Evolutionary conservation across 1,140 invertebrate species (phyloP).

Genomic region (Trichoplusia ni): DNA sequence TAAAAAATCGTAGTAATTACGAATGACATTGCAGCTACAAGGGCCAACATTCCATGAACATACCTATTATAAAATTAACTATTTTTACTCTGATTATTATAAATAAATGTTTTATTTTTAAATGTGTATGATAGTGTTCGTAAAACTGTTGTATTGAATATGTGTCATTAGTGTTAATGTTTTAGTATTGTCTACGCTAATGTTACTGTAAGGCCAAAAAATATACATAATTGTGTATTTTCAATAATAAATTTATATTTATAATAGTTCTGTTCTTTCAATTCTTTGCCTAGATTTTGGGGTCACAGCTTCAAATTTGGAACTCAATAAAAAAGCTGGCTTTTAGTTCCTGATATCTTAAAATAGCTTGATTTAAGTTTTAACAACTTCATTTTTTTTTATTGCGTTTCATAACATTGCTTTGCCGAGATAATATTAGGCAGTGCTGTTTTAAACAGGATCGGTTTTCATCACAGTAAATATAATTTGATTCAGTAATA

Average conservation of each 20-base stretch:
- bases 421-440: too few relatives aligned
- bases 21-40: constrained; percentile 42
- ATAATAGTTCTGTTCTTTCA: constrained; percentile 42
- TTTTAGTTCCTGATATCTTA: too few relatives aligned
- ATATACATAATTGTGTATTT: constrained; percentile 78
- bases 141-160: constrained; percentile 73
- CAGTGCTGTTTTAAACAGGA: too few relatives aligned
- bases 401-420: too few relatives aligned
- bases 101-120: constrained; percentile 56
- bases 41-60: constrained; percentile 31
- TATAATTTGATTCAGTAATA: too few relatives aligned
- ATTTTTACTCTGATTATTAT: constrained; percentile 53
- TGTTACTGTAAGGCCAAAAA: constrained; percentile 76
- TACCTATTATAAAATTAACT: constrained; percentile 24
- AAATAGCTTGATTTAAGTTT: too few relatives aligned
- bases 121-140: constrained; percentile 61
- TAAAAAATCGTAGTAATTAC: constrained; percentile 34
- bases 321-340: too few relatives aligned
- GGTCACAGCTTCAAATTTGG: too few relatives aligned
- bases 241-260: constrained; percentile 69
- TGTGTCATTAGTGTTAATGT: constrained; percentile 66
- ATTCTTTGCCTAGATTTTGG: not conserved
- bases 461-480: too few relatives aligned
- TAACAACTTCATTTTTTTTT: too few relatives aligned
- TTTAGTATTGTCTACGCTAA: constrained; percentile 71